Conservation (phyloP, 2,888 invertebrate genomes). For the Drosophila mimica region DNA sequence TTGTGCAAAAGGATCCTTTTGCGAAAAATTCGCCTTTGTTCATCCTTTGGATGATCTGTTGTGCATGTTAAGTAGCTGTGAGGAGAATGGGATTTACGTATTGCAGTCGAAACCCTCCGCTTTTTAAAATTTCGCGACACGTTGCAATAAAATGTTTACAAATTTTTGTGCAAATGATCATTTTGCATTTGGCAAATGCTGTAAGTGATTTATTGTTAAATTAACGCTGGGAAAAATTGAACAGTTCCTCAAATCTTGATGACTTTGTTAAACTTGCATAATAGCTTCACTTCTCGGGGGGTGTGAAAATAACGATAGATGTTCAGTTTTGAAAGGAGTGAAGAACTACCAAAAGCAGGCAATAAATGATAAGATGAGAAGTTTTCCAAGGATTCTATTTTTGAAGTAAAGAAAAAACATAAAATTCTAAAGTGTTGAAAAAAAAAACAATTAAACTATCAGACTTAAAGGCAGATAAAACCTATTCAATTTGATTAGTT, state of each 20-base stretch:
- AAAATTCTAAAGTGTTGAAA: not conserved
- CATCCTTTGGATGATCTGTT: constrained; percentile 7
- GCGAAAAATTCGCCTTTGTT: constrained; percentile 48
- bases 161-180: constrained; percentile 70
- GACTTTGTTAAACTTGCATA: constrained; percentile 50
- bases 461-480: not conserved
- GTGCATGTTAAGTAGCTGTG: constrained; percentile 63
- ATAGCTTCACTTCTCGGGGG: not conserved
- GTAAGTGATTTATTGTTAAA: constrained; percentile 58
- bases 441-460: not conserved
- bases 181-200: constrained; percentile 60
- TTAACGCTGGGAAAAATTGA: constrained; percentile 39
- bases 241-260: constrained; percentile 33
- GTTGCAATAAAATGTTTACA: constrained; percentile 77
- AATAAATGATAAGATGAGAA: not conserved
- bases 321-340: not conserved
- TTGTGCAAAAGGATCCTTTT: constrained; percentile 30
- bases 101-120: not conserved
- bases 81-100: constrained; percentile 40
- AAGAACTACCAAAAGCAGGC: not conserved
- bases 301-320: constrained; percentile 15
- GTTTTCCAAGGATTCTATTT: not conserved
- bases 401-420: too few species aligned
- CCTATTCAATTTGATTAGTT: constrained; percentile 10
- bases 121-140: not conserved